Evolutionary conservation across 1,140 invertebrate genomes (phyloP).

Genomic region (Drosophila sechellia): DNA sequence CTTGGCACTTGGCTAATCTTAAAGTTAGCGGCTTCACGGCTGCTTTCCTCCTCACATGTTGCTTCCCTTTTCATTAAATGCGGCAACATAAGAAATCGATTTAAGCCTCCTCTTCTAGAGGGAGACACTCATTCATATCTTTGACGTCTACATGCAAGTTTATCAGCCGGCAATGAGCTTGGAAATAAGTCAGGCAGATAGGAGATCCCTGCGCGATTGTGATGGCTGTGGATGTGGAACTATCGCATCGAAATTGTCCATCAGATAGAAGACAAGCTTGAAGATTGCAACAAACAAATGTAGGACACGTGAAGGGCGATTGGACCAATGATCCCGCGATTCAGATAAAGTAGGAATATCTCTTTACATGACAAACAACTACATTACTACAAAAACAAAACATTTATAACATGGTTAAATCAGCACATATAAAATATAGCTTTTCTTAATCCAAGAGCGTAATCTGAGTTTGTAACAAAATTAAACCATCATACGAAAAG

Average conservation of each 20-base stretch:
- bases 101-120: conserved; percentile 50
- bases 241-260: conserved; percentile 21
- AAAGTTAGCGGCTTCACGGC: conserved; percentile 39
- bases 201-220: conserved; percentile 58
- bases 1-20: conserved; percentile 75
- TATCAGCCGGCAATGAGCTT: conserved; percentile 73
- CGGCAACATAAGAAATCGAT: conserved; percentile 80
- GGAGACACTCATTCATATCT: conserved; percentile 28
- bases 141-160: conserved; percentile 64
- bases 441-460: too few species aligned
- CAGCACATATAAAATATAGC: too few species aligned
- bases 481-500: too few species aligned
- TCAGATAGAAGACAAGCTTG: conserved; percentile 25
- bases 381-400: too few species aligned
- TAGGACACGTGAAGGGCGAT: conserved; percentile 19
- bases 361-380: too few species aligned
- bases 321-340: neutral
- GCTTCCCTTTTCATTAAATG: conserved; percentile 18
- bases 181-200: conserved; percentile 67
- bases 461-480: too few species aligned
- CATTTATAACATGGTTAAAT: neutral
- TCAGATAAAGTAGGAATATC: neutral
- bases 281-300: conserved; percentile 3
- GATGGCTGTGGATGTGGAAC: neutral
- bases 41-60: neutral